These are phyloP conservation scores for Acanthopagrus latus DNA, from an alignment of 2,797 vertebrate species.

Conservation along the genomic window DNA sequence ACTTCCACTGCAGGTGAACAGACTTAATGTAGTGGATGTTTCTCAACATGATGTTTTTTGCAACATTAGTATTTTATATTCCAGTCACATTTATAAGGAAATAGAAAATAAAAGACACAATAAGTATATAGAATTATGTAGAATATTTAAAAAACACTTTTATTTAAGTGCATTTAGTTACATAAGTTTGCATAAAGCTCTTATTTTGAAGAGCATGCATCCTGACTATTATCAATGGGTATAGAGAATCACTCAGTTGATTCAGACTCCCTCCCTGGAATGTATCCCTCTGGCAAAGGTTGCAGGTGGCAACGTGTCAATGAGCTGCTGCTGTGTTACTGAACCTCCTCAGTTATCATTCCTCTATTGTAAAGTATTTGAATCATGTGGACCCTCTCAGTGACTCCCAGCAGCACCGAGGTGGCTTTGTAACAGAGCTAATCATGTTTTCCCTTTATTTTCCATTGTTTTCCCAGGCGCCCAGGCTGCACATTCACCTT, in stretches of 20 bases:
- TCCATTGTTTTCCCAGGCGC: slow-evolving; percentile 83
- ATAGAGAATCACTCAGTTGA: slow-evolving; percentile 29
- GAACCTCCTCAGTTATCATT: slow-evolving; percentile 46
- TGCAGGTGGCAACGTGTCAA: slow-evolving; percentile 43
- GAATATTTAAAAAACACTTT: not conserved
- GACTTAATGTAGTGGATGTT: not conserved
- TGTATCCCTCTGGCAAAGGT: slow-evolving; percentile 43
- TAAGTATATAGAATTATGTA: not conserved
- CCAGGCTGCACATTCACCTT: slow-evolving; percentile 98
- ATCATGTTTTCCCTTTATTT: slow-evolving; percentile 29
- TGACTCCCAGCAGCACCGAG: slow-evolving; percentile 2
- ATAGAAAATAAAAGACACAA: not conserved
- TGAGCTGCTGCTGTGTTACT: slow-evolving; percentile 44
- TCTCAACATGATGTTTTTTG: not conserved
- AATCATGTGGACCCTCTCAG: slow-evolving; percentile 39
- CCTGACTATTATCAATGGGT: slow-evolving; percentile 18
- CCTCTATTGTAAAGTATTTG: slow-evolving; percentile 53
- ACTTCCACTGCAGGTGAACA: slow-evolving; percentile 98
- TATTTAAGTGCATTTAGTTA: not conserved
- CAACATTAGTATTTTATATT: not conserved
- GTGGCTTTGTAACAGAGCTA: slow-evolving; percentile 2
- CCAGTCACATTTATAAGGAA: not conserved
- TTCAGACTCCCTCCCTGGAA: slow-evolving; percentile 39
- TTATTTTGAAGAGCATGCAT: slow-evolving; percentile 24
- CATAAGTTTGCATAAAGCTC: not conserved